Evolutionary conservation across 2,888 invertebrate species (phyloP).

Genomic region (Polydrusus cervinus): DNA sequence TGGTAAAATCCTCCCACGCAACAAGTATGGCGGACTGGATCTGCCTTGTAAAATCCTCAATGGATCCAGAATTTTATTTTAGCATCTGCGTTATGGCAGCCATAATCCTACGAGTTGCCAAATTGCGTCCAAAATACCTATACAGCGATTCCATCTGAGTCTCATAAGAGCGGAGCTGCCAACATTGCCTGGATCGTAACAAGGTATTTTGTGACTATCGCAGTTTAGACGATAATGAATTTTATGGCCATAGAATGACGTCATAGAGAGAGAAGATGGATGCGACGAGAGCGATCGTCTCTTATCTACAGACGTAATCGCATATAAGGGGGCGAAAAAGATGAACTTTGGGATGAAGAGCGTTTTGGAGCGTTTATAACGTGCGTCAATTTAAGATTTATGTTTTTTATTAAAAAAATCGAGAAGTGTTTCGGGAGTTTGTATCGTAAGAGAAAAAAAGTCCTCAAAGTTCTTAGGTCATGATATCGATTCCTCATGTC

Average conservation of each 20-base stretch:
- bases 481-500: no score
- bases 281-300: neutral
- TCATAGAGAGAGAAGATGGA: slow-evolving; percentile 15
- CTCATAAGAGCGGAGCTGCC: no score
- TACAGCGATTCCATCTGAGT: no score
- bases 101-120: no score
- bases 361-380: neutral
- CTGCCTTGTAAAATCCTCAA: slow-evolving; percentile 32
- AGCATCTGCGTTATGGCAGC: no score
- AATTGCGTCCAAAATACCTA: no score
- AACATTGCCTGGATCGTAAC: no score
- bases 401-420: no score
- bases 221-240: slow-evolving; percentile 40
- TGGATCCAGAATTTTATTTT: slow-evolving; percentile 30
- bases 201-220: no score
- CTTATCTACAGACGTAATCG: slow-evolving; percentile 1
- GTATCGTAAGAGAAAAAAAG: no score
- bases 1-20: slow-evolving; percentile 20
- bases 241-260: slow-evolving; percentile 33
- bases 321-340: neutral
- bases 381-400: neutral
- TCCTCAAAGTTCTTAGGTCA: no score
- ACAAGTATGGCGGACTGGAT: slow-evolving; percentile 44
- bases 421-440: no score
- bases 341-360: neutral